A percentile compares a stretch with the other conserved stretches of the same genome.
Conservation (phyloP, 1,140 invertebrate genomes). For the Dysdera silvatica region DNA sequence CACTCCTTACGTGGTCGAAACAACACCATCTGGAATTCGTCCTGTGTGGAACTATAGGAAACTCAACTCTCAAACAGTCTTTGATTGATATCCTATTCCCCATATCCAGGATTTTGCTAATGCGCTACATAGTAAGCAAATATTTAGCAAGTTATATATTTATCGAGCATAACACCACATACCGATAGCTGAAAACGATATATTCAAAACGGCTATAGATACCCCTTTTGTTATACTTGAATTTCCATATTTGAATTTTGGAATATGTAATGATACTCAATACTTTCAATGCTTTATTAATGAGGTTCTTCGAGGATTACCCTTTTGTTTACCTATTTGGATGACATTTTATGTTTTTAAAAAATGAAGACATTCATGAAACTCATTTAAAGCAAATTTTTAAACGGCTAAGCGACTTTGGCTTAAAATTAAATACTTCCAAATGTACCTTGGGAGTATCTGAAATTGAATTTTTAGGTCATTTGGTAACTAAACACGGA, state of each 20-base stretch:
- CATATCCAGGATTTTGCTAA: conserved; percentile 13
- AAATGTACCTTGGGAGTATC: conserved; percentile 29
- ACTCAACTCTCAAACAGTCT: conserved; percentile 13
- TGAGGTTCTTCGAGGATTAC: background rate
- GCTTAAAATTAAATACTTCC: conserved; percentile 37
- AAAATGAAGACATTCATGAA: conserved; percentile 39
- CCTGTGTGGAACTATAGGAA: conserved; percentile 21
- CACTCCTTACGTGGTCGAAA: conserved; percentile 34
- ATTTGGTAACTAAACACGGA: conserved; percentile 6
- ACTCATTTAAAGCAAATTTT: conserved; percentile 41
- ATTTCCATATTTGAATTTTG: conserved; percentile 25
- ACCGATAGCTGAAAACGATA: conserved; percentile 4
- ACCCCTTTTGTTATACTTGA: conserved; percentile 26
- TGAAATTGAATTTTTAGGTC: conserved; percentile 20
- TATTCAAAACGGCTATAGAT: conserved; percentile 23
- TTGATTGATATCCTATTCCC: conserved; percentile 28
- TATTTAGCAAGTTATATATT: conserved; percentile 19
- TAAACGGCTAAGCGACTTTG: conserved; percentile 34
- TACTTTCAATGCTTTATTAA: conserved; percentile 27
- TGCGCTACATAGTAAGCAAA: conserved; percentile 4
- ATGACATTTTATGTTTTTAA: conserved; percentile 44
- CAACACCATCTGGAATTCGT: conserved; percentile 6
- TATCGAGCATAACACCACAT: conserved; percentile 23
- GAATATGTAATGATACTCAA: conserved; percentile 18
- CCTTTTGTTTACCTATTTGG: conserved; percentile 1